Evolutionary conservation across 2,797 vertebrate species (phyloP).

Genomic region (Rhinella marina): DNA sequence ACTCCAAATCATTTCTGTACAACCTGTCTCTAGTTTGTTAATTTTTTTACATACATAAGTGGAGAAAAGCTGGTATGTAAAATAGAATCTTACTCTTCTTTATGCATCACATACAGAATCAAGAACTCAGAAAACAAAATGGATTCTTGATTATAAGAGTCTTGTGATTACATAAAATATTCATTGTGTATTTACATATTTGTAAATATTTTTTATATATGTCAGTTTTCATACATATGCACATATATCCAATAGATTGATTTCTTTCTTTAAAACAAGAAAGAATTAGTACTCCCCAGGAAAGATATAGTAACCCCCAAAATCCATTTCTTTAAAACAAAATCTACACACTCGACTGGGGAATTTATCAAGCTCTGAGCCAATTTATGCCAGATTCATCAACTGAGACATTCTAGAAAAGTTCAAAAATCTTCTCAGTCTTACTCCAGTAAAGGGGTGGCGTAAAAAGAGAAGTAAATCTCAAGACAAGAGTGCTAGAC

Average conservation of each 20-base stretch:
- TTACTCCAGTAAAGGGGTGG: no score
- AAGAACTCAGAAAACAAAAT: neutral
- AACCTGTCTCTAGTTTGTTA: neutral
- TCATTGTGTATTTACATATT: conserved; percentile 8
- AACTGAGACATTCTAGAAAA: no score
- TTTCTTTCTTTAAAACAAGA: neutral
- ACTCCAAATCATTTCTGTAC: neutral
- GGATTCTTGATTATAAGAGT: neutral
- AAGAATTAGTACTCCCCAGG: no score
- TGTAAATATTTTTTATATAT: neutral
- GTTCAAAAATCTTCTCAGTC: no score
- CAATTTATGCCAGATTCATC: no score
- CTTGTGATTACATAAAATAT: conserved; percentile 9
- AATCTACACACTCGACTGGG: no score
- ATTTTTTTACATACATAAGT: neutral
- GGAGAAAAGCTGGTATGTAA: neutral
- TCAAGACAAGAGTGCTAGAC: no score
- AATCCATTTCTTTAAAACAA: no score
- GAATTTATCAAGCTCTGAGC: no score
- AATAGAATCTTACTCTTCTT: neutral
- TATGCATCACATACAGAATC: neutral
- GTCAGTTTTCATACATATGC: neutral
- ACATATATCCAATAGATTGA: neutral
- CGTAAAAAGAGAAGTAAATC: no score
- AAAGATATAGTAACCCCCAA: no score